These are phyloP conservation scores for Caenorhabditis panamensis DNA, from an alignment of 2,888 invertebrate species.

Conservation along the genomic window DNA sequence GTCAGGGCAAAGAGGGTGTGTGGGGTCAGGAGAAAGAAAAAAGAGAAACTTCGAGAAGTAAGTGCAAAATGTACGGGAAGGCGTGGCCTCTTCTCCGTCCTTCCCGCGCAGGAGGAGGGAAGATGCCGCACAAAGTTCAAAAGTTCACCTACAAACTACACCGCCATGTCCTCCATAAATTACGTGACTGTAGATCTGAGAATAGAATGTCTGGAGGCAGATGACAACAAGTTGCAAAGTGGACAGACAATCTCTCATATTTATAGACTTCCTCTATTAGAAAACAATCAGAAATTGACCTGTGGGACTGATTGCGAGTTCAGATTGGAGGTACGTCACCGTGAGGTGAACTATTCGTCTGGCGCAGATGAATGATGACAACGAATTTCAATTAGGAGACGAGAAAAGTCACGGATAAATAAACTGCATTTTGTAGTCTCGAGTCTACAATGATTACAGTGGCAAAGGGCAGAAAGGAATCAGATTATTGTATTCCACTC, in stretches of 20 bases:
- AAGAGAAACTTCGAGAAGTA: slow-evolving; percentile 19
- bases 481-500: background rate
- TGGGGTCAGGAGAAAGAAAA: slow-evolving; percentile 9
- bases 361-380: background rate
- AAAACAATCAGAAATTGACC: background rate
- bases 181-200: background rate
- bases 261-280: background rate
- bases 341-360: background rate
- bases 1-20: background rate
- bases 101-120: slow-evolving; percentile 8
- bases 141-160: slow-evolving; percentile 55
- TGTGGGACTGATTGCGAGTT: background rate
- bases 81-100: slow-evolving; percentile 9
- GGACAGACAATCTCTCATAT: background rate
- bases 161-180: background rate
- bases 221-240: background rate
- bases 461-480: background rate
- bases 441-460: background rate
- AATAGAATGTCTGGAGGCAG: background rate
- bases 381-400: background rate
- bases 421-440: background rate
- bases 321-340: slow-evolving; percentile 8
- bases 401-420: background rate
- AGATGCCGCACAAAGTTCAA: slow-evolving; percentile 15
- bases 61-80: slow-evolving; percentile 48